Conservation (phyloP, 2,888 invertebrate species). For the Pollenia amentaria region DNA sequence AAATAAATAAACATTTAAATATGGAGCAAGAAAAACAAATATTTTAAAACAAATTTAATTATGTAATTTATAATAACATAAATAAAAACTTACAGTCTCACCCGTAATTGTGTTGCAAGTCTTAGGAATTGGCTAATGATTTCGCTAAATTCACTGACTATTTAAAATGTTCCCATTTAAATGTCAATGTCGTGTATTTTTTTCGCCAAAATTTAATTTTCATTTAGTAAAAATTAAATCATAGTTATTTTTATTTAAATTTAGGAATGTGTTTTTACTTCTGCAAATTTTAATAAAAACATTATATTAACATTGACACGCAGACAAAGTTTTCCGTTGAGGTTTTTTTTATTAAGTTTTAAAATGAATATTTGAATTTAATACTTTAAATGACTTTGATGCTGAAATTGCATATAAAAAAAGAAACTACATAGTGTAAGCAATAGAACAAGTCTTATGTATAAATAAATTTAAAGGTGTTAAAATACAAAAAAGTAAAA, state of each 20-base stretch:
- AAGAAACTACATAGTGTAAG: not conserved
- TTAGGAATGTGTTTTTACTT: not conserved
- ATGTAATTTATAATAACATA: slow-evolving; percentile 14
- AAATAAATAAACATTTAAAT: not conserved
- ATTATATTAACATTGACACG: not conserved
- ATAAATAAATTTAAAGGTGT: slow-evolving; percentile 49
- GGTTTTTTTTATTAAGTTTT: not conserved
- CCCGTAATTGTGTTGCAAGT: not conserved
- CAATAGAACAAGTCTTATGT: not conserved
- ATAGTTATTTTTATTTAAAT: slow-evolving; percentile 54
- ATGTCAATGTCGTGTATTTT: not conserved
- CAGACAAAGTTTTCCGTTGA: slow-evolving; percentile 24
- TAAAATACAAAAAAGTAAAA: not conserved
- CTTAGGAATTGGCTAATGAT: not conserved
- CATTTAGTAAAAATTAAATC: slow-evolving; percentile 50
- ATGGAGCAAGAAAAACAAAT: not conserved
- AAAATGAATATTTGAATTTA: not conserved
- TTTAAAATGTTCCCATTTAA: not conserved
- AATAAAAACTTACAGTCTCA: not conserved
- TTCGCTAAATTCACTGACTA: slow-evolving; percentile 8
- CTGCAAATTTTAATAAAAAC: not conserved
- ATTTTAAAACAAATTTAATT: not conserved
- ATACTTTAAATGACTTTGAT: slow-evolving; percentile 27
- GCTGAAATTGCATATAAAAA: not conserved
- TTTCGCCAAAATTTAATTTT: slow-evolving; percentile 27